Conservation (phyloP, 2,113 vertebrate species). For the Terrapene triunguis region DNA sequence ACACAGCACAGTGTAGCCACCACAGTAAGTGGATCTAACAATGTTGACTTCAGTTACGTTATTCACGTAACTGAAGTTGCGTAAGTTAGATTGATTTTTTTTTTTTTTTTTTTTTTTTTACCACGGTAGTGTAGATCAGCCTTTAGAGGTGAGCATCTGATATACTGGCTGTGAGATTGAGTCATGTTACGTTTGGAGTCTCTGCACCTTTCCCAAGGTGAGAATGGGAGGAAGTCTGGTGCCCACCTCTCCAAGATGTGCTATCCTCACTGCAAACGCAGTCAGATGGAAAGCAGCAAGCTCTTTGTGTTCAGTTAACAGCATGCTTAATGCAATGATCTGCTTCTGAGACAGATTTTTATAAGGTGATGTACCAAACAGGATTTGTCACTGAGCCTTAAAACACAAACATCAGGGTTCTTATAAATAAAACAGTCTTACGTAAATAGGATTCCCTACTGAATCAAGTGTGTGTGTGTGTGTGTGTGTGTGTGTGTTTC, state of each 20-base stretch:
- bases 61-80: too few species aligned
- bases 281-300: constrained; percentile 20
- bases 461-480: accelerated
- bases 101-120: too few species aligned
- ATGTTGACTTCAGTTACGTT: too few species aligned
- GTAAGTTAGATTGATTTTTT: too few species aligned
- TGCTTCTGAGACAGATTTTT: constrained; percentile 46
- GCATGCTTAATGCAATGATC: constrained; percentile 28
- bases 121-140: too few species aligned
- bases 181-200: neutral
- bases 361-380: constrained; percentile 49
- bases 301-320: constrained; percentile 48
- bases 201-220: neutral
- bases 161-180: neutral
- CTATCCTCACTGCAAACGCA: neutral
- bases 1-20: too few species aligned
- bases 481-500: accelerated
- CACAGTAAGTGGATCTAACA: too few species aligned
- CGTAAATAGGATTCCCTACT: constrained; percentile 28
- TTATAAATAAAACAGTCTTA: constrained; percentile 24
- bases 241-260: neutral
- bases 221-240: neutral
- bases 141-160: neutral
- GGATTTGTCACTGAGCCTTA: constrained; percentile 50
- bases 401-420: neutral